Conservation (phyloP, 2,797 vertebrate genomes). For the Gallinago stenura region DNA sequence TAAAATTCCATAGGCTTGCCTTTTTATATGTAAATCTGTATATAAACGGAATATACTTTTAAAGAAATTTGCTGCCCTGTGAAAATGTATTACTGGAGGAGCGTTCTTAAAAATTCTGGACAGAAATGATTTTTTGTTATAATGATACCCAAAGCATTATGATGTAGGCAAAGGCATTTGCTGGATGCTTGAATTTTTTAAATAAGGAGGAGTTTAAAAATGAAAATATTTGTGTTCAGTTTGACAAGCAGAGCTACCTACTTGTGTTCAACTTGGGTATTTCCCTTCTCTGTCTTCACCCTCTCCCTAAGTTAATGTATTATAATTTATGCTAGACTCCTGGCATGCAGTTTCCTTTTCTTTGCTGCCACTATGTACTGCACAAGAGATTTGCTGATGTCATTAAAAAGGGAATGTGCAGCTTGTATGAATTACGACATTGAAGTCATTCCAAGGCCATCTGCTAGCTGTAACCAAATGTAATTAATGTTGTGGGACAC, state of each 20-base stretch:
- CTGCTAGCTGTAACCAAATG: constrained; percentile 56
- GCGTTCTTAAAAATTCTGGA: background rate
- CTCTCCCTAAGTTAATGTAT: constrained; percentile 17
- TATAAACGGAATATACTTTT: background rate
- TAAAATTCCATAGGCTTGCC: background rate
- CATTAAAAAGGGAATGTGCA: constrained; percentile 53
- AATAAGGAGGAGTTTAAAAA: background rate
- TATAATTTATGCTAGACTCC: constrained; percentile 43
- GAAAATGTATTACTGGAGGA: background rate
- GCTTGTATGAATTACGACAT: constrained; percentile 37
- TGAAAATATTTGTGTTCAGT: background rate
- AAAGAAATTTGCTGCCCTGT: background rate
- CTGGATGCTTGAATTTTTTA: background rate
- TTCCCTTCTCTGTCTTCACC: constrained; percentile 22
- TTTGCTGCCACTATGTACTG: constrained; percentile 32
- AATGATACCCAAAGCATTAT: accelerated
- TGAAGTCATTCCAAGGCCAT: constrained; percentile 67
- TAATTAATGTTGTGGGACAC: constrained; percentile 42
- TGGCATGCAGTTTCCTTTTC: constrained; percentile 10
- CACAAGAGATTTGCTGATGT: constrained; percentile 63
- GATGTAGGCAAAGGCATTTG: background rate
- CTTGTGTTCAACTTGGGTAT: background rate
- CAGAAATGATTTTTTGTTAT: background rate
- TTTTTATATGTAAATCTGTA: background rate
- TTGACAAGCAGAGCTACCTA: background rate